Base-by-base conservation (phyloP, 2,113 vertebrate genomes). In the Protomyctophum bolini region DNA sequence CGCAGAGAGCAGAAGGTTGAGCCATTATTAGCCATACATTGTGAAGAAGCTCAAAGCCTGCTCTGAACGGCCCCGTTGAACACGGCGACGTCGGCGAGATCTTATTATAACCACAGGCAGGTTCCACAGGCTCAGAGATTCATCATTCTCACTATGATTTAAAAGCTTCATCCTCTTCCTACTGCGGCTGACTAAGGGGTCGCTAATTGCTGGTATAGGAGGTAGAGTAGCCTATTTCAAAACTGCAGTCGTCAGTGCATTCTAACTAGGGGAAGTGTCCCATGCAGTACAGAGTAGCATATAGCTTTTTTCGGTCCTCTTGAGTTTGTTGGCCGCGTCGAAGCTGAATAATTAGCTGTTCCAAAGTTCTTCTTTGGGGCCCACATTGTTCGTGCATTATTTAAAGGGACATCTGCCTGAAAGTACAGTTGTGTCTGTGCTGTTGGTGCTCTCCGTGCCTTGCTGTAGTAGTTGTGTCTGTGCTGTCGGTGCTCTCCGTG, bases 391-490 rank as follows among this genome's bases (percentile, higher is more conserved):
- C 67, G 87, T 91, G 89, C 87, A 89, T 91, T 88, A 91, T 91
- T 91, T 88, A 91, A 90, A 72, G 72, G 86, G 75, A 88, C 86
- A 89, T 91, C 88, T 87, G 88, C 74, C 83, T 80, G 87, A 84
- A 82, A 88, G 83, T n/a, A n/a, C n/a, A n/a, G n/a, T 83, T 52
- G 80, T 81, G 73, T 86, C 76, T 76, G 68, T 79, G 50, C 80
- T 74, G 74, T 62, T 73, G 76, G 61, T 67, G 84, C 83, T 83
- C 70, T 85, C 69, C 71, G 67, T 58, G 61, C 63, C 51, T 75
- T 61, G 58, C 79, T 76, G 82, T 79, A n/a, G n/a, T n/a, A n/a
- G n/a, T 83, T 52, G 80, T 81, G 73, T 86, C 76, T 76, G 68
- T 79, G 50, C 80, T 74, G 74, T 62, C 72, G 76, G 61, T 67